Base-by-base conservation (phyloP, 2,888 invertebrate species). In the Zaprionus bogoriensis region DNA sequence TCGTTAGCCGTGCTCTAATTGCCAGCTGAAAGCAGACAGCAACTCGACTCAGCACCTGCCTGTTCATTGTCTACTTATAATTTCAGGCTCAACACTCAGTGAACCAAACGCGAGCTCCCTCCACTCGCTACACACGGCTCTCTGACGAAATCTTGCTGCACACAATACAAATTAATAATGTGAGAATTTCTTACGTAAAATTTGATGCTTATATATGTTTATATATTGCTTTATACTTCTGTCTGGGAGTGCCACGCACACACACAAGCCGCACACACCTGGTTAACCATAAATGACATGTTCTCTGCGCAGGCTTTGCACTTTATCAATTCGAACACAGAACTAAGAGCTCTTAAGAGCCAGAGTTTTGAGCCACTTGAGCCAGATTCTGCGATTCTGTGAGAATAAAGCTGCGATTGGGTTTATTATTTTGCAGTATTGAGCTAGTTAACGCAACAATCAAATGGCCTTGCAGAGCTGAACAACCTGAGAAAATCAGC, bases 121-220 rank as follows among this genome's bases (percentile, higher is more conserved):
- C 38, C 19, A 28, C 48, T n/a, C n/a, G n/a, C n/a, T n/a, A n/a
- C n/a, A n/a, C n/a, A n/a, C n/a, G n/a, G 39, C 47, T 48, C 41
- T 58, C 71, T 73, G 67, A 68, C 52, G 66, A 80, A 71, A 78
- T 81, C 73, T 66, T 69, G 41, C 46, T 62, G 60, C 41, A 67
- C 57, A 86, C 86, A 86, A 85, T 85, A 74, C 68, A 64, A 76
- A 79, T 85, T 76, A 71, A 71, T 71, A 79, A 86, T 83, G 80
- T 81, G 86, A 83, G 80, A 81, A 86, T 74, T 77, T 86, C 74
- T 81, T 85, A 74, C 77, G 65, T 82, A 67, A 80, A 79, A 61
- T 44, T 44, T 57, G 25, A 57, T 44, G 54, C 42, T 50, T 53
- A 61, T 44, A 36, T 44, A 39, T 10, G 27, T 32, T 23, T 23